Evolutionary conservation across 2,888 invertebrate species (phyloP), one percentile per base, ranked within the genome.

Genomic region (Ctenicera cuprea): DNA sequence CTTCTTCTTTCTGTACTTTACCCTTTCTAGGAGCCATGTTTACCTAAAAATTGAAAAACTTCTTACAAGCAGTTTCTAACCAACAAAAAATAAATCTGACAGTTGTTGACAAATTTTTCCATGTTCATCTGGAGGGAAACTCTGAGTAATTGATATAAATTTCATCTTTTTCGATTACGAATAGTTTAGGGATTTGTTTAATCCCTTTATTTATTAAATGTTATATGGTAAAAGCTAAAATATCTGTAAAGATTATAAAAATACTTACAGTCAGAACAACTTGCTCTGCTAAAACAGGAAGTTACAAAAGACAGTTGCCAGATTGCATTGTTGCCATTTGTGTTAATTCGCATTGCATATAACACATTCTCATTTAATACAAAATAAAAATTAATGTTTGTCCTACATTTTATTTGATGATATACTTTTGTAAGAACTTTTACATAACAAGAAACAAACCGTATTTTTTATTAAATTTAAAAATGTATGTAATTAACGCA

Each of bases 21-120:
- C 97, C 97, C 91, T 98, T 97, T 86, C 98, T 94, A 80, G 98
- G 98, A 86, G 98, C 97, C 98, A 98, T 98, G 88, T 87, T 85
- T 80, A 65, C 65, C 73, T 78, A 80, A 71, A 80, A 43, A 16
- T 8, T n/a, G 1, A 43, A 2, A 16, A 14, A 72, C 1, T 43
- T 14, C 3, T 8, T 5, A n/a, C n/a, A 73, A 75, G 33, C 3
- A 45, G 63, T 52, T 14, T 43, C n/a, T 14, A 14, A 50, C 12
- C 3, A 18, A 22, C 8, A 50, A 50, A 18, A 50, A 22, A 50
- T 50, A 26, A 50, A 50, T 20, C 50, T 50, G 50, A 22, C 50
- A 57, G 26, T 57, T 57, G 57, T 57, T 57, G 37, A 37, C 57
- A 57, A 37, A 16, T 57, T 57, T 33, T 16, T 37, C 57, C 37